A percentile compares a stretch with the other conserved stretches of the same genome.
Evolutionary conservation across 64 coral and sea anemone species (phyloP).

Genomic region (Pocillopora damicornis): DNA sequence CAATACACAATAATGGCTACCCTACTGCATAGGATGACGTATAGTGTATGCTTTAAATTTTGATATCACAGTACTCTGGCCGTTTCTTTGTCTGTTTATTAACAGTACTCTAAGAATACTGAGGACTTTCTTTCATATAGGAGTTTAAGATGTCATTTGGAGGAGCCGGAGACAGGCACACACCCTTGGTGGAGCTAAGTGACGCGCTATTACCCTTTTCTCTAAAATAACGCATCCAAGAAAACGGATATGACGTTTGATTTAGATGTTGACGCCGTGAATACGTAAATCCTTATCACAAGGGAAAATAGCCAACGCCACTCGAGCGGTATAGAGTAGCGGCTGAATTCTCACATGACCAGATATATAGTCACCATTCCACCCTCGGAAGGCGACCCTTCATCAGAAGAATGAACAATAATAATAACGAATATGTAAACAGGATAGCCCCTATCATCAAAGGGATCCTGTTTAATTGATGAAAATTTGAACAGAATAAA

Average conservation of each 20-base stretch:
- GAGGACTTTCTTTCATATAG: neutral
- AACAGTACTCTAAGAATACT: too few relatives aligned
- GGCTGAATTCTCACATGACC: neutral
- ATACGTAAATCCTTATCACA: neutral
- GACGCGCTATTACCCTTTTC: slow-evolving; percentile 12
- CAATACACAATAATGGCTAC: too few relatives aligned
- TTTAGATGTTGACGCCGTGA: neutral
- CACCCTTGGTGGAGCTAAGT: slow-evolving; percentile 1
- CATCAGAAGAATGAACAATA: neutral
- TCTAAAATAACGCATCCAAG: neutral
- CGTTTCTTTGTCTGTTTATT: too few relatives aligned
- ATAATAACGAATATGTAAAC: neutral
- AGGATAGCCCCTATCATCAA: neutral
- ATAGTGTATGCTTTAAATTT: too few relatives aligned
- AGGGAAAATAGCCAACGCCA: neutral
- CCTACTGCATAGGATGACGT: too few relatives aligned
- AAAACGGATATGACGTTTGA: neutral
- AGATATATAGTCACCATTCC: neutral
- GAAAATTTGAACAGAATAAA: too few relatives aligned
- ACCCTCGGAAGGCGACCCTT: neutral
- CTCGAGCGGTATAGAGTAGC: neutral
- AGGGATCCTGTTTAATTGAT: too few relatives aligned
- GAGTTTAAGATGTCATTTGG: slow-evolving; percentile 9
- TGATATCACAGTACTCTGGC: too few relatives aligned
- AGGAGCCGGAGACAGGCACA: neutral